Evolutionary conservation across 1,140 invertebrate genomes (phyloP), one percentile per base, ranked within the genome.

Genomic region (Trissolcus basalis): DNA sequence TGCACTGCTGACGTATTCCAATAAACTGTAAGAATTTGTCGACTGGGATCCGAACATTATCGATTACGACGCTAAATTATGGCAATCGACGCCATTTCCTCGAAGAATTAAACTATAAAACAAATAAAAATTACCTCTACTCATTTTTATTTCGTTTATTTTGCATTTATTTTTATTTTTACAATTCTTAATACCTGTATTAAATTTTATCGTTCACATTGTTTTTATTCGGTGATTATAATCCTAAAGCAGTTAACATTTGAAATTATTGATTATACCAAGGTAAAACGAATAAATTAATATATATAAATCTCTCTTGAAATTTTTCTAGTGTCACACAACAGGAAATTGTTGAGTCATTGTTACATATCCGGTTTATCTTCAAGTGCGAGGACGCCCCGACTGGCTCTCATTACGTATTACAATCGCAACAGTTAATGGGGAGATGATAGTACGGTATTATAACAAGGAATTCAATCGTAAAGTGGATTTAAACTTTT

Each of bases 1-100:
- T 58, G 58, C 51, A 60, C 36, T 59, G 71, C 64, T 68, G 71
- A 68, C 71, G 58, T 74, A 68, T 74, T 74, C 64, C 71, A 74
- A 74, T 74, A 74, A 74, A 74, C 63, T 58, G 71, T 64, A 68
- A 68, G 71, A 68, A 74, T 74, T 47, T 43, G 45, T 61, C 58
- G 50, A 19, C n/a, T 16, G 44, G 16, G 32, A 51, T 32, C 13
- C 12, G 63, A 63, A 65, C 53, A 51, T 63, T 63, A 61, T 67
- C 71, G 45, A 43, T 59, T 44, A 14, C 19, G 19, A 27, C 19
- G 35, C 51, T 16, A 45, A 59, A 68, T 70, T 56, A 69, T 65
- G 45, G 56, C 48, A 49, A 53, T 39, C n/a, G 51, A 3, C 8
- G n/a, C 27, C 33, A 16, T 39, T 33, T 1, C 33, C 48, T 1